A percentile compares a stretch with the other conserved stretches of the same genome.
These are phyloP conservation scores for Triops cancriformis DNA, from an alignment of 1,140 invertebrate genomes.

Conservation along the genomic window DNA sequence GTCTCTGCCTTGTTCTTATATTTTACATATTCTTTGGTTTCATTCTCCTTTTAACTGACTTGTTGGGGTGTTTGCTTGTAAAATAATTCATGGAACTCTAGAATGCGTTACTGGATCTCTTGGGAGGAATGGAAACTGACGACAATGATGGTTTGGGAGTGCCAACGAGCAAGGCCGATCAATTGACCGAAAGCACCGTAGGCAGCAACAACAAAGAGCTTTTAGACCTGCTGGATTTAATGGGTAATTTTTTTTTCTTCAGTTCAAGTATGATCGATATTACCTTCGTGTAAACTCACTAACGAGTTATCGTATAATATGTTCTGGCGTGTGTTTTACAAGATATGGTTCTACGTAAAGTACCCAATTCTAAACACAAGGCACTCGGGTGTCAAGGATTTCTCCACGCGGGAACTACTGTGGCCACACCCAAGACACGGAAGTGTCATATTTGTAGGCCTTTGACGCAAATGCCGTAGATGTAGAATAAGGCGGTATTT, in stretches of 20 bases:
- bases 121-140: slow-evolving; percentile 50
- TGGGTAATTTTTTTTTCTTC: slow-evolving; percentile 48
- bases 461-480: no score
- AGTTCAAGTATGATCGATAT: not conserved
- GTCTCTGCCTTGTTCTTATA: no score
- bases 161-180: slow-evolving; percentile 30
- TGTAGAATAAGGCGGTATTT: no score
- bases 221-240: slow-evolving; percentile 75
- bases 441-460: no score
- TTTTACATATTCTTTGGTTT: not conserved
- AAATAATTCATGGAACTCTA: slow-evolving; percentile 38
- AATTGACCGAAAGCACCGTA: slow-evolving; percentile 35
- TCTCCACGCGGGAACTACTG: no score
- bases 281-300: not conserved
- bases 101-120: slow-evolving; percentile 64
- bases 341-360: no score
- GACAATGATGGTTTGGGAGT: slow-evolving; percentile 35
- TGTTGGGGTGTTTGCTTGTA: not conserved
- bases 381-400: no score
- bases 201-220: slow-evolving; percentile 48
- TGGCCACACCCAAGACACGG: no score
- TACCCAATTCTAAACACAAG: no score
- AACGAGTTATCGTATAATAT: not conserved
- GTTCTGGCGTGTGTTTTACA: no score
- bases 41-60: not conserved